These are phyloP conservation scores for Flexamia atlantica DNA, from an alignment of 2,888 invertebrate genomes.

Conservation along the genomic window DNA sequence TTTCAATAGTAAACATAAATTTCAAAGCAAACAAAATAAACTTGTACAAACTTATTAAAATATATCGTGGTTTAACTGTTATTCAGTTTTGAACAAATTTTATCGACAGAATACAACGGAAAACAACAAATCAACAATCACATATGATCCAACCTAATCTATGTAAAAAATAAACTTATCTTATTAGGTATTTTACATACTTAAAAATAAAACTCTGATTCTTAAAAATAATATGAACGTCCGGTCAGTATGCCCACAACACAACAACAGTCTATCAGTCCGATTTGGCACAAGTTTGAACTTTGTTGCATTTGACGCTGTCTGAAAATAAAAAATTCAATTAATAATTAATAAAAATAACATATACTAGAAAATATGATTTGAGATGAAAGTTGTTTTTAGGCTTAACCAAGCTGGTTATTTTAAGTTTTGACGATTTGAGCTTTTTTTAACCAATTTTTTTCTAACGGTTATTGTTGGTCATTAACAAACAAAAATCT, in stretches of 20 bases:
- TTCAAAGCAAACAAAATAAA: no score
- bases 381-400: no score
- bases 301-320: constrained; percentile 19
- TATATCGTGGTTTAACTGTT: no score
- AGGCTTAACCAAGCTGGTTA: no score
- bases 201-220: constrained; percentile 54
- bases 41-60: no score
- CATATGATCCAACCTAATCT: constrained; percentile 39
- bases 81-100: background rate
- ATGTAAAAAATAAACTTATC: constrained; percentile 55
- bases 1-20: no score
- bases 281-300: constrained; percentile 39
- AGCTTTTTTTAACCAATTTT: no score
- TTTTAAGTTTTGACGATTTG: no score
- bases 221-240: constrained; percentile 53
- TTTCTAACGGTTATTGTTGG: no score
- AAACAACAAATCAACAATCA: constrained; percentile 29
- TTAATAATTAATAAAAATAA: no score
- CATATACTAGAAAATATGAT: no score
- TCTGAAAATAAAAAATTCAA: background rate
- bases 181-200: constrained; percentile 19
- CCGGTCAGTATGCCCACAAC: constrained; percentile 21
- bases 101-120: constrained; percentile 23
- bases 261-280: constrained; percentile 50
- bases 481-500: no score